Conservation (phyloP, 2,888 invertebrate species). For the Hyles lineata region DNA sequence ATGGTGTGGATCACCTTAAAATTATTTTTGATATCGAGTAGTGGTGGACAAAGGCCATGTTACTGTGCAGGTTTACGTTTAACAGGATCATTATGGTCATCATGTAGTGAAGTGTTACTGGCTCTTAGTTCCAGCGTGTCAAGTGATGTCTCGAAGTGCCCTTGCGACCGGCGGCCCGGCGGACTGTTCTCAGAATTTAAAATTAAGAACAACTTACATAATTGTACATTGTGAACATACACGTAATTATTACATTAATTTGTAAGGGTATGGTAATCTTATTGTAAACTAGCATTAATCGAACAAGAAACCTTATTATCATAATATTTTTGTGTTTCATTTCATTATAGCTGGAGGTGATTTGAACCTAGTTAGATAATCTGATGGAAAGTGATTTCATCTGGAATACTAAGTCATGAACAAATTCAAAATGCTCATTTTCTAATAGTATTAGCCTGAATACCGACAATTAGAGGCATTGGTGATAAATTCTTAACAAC, state of each 20-base stretch:
- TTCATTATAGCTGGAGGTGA: conserved; percentile 43
- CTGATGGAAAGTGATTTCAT: too few relatives aligned
- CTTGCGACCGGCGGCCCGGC: conserved; percentile 79
- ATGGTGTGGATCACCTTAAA: conserved; percentile 9
- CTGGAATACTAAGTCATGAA: too few relatives aligned
- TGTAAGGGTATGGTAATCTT: conserved; percentile 79
- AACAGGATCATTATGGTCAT: conserved; percentile 11
- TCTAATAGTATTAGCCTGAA: too few relatives aligned
- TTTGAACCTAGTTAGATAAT: not conserved
- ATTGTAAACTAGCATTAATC: conserved; percentile 84
- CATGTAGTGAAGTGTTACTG: conserved; percentile 1
- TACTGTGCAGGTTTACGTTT: not conserved
- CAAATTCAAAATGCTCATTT: too few relatives aligned
- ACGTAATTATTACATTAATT: conserved; percentile 76
- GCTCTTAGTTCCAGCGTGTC: conserved; percentile 32
- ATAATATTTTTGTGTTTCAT: conserved; percentile 79
- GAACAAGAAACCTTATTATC: conserved; percentile 85
- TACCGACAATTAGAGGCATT: too few relatives aligned
- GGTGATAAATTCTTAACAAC: too few relatives aligned
- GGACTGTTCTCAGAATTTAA: conserved; percentile 78
- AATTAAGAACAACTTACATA: conserved; percentile 75
- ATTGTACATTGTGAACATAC: conserved; percentile 84
- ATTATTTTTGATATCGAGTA: conserved; percentile 22
- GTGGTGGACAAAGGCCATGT: conserved; percentile 16
- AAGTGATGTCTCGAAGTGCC: conserved; percentile 77